Base-by-base conservation (phyloP, 2,888 invertebrate species). In the Lithodes maja region DNA sequence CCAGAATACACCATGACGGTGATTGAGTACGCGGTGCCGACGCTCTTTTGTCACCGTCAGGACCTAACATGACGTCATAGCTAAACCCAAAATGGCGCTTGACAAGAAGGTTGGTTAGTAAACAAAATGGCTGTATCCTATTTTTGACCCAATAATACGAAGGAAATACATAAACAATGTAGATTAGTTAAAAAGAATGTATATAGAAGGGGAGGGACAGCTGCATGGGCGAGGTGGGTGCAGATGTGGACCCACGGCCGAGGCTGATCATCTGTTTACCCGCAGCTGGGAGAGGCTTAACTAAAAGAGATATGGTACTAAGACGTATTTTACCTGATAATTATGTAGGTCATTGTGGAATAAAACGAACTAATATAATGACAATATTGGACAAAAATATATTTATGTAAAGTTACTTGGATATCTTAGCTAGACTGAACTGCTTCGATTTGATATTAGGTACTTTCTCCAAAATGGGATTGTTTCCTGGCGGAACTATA, bases 11-110 rank as follows among this genome's bases (percentile, higher is more conserved):
- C 52, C 78, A 61, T 87, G 87, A 83, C 87, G 87, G 87, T 83
- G 87, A 87, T 87, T 69, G 87, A 87, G 83, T 79, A 79, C 78
- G 87, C 83, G 87, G 83, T 87, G 83, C 87, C 79, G 87, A 53
- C 69, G 71, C 83, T 87, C 87, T 87, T 87, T 87, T 87, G 87
- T 87, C 87, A 87, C 87, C 87, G 87, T 87, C 87, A 87, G 77
- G 87, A 87, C 83, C 87, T 83, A 54, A 78, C 83, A 55, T 87
- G 87, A 87, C 87, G 87, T 87, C 87, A 87, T 77, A 50, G 69
- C 78, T 77, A 82, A 77, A 83, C 83, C 83, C 83, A 87, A 87
- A 87, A 87, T 87, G 87, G 87, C 87, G 87, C 87, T 87, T 77
- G 87, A 83, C 87, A 87, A 87, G 87, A 71, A 87, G 83, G 61